Evolutionary conservation across 2,113 vertebrate species (phyloP).

Genomic region (Lanius ludovicianus): DNA sequence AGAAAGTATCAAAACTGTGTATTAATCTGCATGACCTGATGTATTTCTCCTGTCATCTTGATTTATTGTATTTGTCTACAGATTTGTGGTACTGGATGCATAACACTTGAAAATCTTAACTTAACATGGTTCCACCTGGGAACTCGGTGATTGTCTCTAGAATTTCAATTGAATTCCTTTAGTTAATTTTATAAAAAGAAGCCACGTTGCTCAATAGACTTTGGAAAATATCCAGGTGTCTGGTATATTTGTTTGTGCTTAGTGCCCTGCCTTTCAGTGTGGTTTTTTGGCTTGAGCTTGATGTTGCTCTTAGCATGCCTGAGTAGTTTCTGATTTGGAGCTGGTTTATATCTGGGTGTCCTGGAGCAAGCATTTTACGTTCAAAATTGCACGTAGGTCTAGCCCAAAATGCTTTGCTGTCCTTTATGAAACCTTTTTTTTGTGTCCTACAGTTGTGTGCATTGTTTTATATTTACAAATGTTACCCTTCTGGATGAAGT

Average conservation of each 20-base stretch:
- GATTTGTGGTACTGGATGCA: background rate
- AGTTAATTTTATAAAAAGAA: background rate
- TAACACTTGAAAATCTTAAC: background rate
- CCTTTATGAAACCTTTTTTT: background rate
- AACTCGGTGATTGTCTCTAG: background rate
- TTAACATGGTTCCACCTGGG: background rate
- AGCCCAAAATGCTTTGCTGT: background rate
- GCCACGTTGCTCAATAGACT: background rate
- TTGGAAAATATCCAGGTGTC: background rate
- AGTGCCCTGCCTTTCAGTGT: background rate
- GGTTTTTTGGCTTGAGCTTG: background rate
- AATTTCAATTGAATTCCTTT: background rate
- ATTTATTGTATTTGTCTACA: background rate
- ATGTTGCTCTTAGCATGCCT: background rate
- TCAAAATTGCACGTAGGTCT: background rate
- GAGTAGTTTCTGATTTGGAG: background rate
- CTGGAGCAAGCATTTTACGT: background rate
- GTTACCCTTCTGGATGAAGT: background rate
- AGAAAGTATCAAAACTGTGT: background rate
- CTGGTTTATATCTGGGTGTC: background rate
- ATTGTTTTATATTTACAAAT: background rate
- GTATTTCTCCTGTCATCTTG: background rate
- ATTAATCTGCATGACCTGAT: background rate
- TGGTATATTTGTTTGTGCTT: background rate
- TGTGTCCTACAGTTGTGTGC: background rate